These are phyloP conservation scores for Cardinalis cardinalis DNA, from an alignment of 2,113 vertebrate species.

Conservation along the genomic window DNA sequence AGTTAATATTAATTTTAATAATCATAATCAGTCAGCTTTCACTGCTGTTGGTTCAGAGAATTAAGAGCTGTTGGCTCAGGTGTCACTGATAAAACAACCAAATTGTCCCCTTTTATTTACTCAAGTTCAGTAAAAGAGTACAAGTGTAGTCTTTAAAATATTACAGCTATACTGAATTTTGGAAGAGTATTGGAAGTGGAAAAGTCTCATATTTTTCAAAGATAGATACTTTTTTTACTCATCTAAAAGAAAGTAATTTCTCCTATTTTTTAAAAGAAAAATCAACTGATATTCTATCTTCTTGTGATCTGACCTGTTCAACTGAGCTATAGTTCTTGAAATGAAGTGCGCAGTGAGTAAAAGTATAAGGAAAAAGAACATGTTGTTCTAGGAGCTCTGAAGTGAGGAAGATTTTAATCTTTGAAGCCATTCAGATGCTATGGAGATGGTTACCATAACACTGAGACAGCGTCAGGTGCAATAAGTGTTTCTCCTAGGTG, in stretches of 20 bases:
- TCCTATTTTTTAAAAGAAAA: background rate
- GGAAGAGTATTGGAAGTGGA: background rate
- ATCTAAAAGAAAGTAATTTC: background rate
- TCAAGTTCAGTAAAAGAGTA: background rate
- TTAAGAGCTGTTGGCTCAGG: background rate
- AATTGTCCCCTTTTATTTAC: background rate
- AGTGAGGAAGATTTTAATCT: slow-evolving; percentile 18
- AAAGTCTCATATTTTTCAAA: background rate
- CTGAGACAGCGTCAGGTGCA: background rate
- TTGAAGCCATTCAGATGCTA: background rate
- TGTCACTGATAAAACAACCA: background rate
- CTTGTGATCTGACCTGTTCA: background rate
- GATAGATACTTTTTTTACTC: background rate
- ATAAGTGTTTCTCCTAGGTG: background rate
- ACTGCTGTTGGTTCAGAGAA: background rate
- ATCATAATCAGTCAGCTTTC: background rate
- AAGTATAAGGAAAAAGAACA: background rate
- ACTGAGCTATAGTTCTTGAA: background rate
- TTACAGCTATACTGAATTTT: background rate
- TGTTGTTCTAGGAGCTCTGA: background rate
- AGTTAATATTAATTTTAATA: background rate
- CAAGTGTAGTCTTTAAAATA: background rate
- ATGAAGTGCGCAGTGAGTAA: background rate
- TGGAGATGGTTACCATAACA: background rate
- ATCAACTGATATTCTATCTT: background rate